Evolutionary conservation across 2,797 vertebrate species (phyloP).

Genomic region (Psittacula derbiana): DNA sequence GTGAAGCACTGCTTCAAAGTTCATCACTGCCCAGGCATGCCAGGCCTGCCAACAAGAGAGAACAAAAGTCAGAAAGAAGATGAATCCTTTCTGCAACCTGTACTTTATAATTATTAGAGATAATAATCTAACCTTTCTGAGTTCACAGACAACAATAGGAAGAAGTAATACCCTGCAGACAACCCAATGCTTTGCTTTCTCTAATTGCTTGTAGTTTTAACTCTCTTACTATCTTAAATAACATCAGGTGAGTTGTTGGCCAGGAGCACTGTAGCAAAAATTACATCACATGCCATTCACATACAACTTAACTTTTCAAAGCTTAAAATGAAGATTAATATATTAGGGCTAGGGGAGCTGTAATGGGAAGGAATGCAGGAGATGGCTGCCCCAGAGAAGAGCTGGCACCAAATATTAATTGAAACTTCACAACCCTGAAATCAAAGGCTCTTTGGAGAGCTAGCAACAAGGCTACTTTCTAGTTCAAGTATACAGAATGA

Average conservation of each 20-base stretch:
- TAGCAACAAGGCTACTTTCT: neutral
- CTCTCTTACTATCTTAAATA: neutral
- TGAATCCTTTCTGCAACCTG: neutral
- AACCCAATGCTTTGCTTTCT: neutral
- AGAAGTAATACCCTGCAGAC: neutral
- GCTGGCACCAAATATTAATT: neutral
- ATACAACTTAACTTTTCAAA: neutral
- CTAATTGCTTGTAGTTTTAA: neutral
- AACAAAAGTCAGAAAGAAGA: neutral
- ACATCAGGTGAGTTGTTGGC: neutral
- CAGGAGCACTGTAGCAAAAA: neutral
- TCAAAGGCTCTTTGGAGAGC: constrained; percentile 10
- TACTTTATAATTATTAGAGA: neutral
- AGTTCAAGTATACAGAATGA: neutral
- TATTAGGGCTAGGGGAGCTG: neutral
- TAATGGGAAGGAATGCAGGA: neutral
- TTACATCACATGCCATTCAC: neutral
- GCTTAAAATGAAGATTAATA: neutral
- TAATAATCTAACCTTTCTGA: neutral
- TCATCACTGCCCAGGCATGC: constrained; percentile 99
- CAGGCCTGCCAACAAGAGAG: constrained; percentile 83
- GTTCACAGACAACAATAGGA: neutral
- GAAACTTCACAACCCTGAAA: neutral
- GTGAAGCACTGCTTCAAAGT: constrained; percentile 97
- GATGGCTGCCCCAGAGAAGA: neutral